Evolutionary conservation across 1,140 invertebrate genomes (phyloP).

Genomic region (Leptinotarsa defecta): DNA sequence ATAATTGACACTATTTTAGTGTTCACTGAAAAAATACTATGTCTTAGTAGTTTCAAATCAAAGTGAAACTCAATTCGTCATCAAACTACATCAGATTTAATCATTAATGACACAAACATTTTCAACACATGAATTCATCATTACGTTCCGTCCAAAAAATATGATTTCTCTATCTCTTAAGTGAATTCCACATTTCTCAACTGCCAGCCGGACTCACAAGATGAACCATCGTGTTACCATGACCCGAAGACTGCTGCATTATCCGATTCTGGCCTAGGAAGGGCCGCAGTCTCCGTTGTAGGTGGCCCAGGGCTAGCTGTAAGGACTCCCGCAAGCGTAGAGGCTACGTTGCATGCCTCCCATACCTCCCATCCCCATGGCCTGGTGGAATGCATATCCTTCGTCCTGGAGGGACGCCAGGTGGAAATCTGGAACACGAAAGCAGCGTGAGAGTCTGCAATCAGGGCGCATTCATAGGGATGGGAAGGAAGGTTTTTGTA

Average conservation of each 20-base stretch:
- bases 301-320: slow-evolving; percentile 59
- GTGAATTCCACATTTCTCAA: background rate
- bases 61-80: no score
- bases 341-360: slow-evolving; percentile 58
- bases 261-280: slow-evolving; percentile 54
- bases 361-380: slow-evolving; percentile 59
- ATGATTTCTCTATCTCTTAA: no score
- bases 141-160: no score
- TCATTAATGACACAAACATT: no score
- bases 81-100: no score
- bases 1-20: no score
- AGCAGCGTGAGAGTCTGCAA: background rate
- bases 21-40: no score
- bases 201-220: background rate
- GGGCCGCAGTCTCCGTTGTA: slow-evolving; percentile 58
- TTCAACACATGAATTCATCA: no score
- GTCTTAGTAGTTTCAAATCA: no score
- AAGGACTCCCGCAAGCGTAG: slow-evolving; percentile 58
- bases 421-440: slow-evolving; percentile 57
- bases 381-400: slow-evolving; percentile 59
- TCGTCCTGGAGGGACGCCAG: slow-evolving; percentile 59
- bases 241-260: slow-evolving; percentile 52
- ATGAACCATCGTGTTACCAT: slow-evolving; percentile 44
- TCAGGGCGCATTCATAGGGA: slow-evolving; percentile 19
- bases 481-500: slow-evolving; percentile 15